phyloP scores from a whole-genome alignment of 2,797 vertebrate genomes.

The Gallirallus australis region DNA sequence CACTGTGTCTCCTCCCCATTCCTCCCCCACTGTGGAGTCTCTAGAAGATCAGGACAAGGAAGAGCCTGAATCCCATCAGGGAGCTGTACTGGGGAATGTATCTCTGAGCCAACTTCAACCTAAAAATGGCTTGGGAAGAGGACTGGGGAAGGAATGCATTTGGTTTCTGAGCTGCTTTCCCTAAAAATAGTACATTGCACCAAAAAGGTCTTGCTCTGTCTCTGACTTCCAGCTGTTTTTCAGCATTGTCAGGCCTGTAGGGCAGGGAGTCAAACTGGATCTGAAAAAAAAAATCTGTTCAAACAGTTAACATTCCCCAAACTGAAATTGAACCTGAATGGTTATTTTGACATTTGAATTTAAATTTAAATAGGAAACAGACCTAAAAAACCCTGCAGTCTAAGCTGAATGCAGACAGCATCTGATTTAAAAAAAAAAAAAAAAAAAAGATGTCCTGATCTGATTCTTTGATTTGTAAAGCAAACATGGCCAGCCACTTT shows the following conservation, averaged over 20 bases:
- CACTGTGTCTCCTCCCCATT: background rate
- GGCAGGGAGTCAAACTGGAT: slow-evolving; percentile 28
- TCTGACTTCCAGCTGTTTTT: slow-evolving; percentile 34
- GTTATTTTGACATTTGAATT: slow-evolving; percentile 41
- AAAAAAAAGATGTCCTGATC: background rate
- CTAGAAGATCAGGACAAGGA: background rate
- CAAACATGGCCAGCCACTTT: background rate
- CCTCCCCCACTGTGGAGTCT: background rate
- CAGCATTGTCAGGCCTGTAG: background rate
- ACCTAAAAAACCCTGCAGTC: slow-evolving; percentile 4
- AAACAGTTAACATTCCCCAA: background rate
- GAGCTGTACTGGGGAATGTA: background rate
- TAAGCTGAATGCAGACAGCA: background rate
- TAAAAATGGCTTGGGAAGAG: slow-evolving; percentile 58
- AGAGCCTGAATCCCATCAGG: background rate
- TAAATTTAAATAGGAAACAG: background rate
- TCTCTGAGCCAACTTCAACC: slow-evolving; percentile 39
- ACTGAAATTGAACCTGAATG: background rate
- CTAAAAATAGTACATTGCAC: slow-evolving; percentile 38
- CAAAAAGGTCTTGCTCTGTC: slow-evolving; percentile 10
- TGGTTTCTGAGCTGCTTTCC: slow-evolving; percentile 3
- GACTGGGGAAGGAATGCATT: background rate
- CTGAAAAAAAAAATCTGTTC: slow-evolving; percentile 6
- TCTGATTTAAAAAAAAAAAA: background rate
- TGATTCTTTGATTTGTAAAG: slow-evolving; percentile 40